phyloP scores from a whole-genome alignment of 2,888 invertebrate genomes.

The Polydrusus pterygomalis region DNA sequence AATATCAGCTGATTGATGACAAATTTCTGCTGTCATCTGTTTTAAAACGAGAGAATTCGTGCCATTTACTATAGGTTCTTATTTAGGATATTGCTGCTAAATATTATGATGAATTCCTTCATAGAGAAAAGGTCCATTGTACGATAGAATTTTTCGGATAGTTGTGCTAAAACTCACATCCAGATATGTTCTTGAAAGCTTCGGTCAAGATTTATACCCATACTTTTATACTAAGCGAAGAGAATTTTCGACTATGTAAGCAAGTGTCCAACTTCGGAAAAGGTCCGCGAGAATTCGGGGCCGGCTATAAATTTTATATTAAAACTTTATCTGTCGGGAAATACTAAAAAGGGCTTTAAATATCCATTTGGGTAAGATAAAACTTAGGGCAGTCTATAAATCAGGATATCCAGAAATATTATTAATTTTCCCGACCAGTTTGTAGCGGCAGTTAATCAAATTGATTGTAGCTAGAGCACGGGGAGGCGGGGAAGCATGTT shows the following conservation, averaged over 20 bases:
- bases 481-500: too few species aligned
- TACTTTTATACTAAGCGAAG: constrained; percentile 36
- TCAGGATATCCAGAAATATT: background rate
- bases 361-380: constrained; percentile 21
- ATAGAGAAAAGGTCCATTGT: too few species aligned
- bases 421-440: background rate
- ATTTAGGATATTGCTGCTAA: too few species aligned
- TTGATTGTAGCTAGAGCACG: background rate
- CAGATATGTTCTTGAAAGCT: constrained; percentile 13
- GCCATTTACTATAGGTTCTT: too few species aligned
- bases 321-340: constrained; percentile 40
- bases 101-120: too few species aligned
- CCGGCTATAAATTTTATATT: constrained; percentile 38
- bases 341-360: constrained; percentile 33
- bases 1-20: too few species aligned
- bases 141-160: background rate
- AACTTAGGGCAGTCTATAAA: background rate
- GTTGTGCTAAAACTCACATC: constrained; percentile 11
- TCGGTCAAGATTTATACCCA: constrained; percentile 24
- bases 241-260: constrained; percentile 39
- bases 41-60: too few species aligned
- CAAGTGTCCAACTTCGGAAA: constrained; percentile 30
- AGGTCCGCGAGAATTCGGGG: constrained; percentile 25
- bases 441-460: background rate
- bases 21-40: too few species aligned